Percentiles rank a stretch among this genome's conserved stretches.
Conservation (phyloP, 2,797 vertebrate species). For the Gymnopithys bicolor region DNA sequence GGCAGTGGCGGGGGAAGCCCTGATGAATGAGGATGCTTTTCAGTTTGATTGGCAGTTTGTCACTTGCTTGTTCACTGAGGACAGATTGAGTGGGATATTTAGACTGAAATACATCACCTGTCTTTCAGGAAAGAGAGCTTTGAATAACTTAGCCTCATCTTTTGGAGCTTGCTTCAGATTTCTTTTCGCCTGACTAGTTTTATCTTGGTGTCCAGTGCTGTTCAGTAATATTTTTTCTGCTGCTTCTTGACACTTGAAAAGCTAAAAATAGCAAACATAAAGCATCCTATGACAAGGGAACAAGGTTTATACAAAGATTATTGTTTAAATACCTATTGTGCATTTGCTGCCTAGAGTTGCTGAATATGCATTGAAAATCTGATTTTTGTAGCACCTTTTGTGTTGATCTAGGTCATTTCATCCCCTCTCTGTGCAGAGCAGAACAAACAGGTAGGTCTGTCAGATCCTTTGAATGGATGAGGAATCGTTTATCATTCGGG, state of each 20-base stretch:
- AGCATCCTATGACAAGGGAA: background rate
- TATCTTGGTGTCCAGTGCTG: background rate
- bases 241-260: slow-evolving; percentile 10
- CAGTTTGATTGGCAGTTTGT: slow-evolving; percentile 20
- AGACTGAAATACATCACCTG: slow-evolving; percentile 16
- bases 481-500: background rate
- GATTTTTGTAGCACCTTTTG: background rate
- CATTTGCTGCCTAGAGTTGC: background rate
- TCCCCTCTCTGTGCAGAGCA: background rate
- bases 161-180: background rate
- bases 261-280: background rate
- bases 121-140: slow-evolving; percentile 4
- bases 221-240: background rate
- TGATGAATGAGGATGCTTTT: slow-evolving; percentile 8
- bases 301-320: background rate
- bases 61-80: background rate
- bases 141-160: slow-evolving; percentile 5
- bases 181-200: background rate
- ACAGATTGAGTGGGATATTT: background rate
- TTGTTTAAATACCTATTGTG: slow-evolving; percentile 27
- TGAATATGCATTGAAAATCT: slow-evolving; percentile 24
- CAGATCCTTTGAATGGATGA: background rate
- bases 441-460: background rate
- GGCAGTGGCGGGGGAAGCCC: background rate
- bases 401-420: background rate